Conservation (phyloP, 2,888 invertebrate genomes). For the Campopleginae sp. region DNA sequence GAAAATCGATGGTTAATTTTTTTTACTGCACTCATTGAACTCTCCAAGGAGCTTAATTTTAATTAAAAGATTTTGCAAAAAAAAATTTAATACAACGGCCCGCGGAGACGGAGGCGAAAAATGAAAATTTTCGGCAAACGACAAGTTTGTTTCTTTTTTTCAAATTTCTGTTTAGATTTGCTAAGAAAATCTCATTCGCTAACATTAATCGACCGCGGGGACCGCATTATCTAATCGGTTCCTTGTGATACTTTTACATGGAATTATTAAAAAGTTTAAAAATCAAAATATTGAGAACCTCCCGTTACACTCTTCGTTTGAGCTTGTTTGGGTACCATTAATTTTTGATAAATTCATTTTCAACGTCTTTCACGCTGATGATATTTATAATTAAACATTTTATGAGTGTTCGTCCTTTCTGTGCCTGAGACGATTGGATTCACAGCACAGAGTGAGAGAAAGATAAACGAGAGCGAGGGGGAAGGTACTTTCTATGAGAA, state of each 20-base stretch:
- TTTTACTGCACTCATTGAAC: too few species aligned
- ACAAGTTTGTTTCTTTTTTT: too few species aligned
- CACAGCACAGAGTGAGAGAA: conserved; percentile 50
- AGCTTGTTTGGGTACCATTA: conserved; percentile 68
- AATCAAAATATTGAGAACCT: conserved; percentile 17
- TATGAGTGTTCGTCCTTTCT: conserved; percentile 70
- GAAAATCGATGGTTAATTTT: too few species aligned
- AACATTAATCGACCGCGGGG: background rate
- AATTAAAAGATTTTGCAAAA: too few species aligned
- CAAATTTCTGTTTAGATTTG: background rate
- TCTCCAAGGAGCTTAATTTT: too few species aligned
- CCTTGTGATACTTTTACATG: background rate
- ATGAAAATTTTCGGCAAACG: too few species aligned
- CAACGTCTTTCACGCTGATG: conserved; percentile 38
- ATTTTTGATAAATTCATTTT: conserved; percentile 78
- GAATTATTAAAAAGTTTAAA: conserved; percentile 35
- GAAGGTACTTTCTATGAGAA: conserved; percentile 53
- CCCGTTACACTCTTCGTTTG: background rate
- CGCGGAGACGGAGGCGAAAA: too few species aligned
- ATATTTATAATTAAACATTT: conserved; percentile 78
- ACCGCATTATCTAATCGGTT: background rate
- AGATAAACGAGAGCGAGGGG: conserved; percentile 66
- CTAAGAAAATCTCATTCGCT: background rate
- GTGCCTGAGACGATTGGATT: conserved; percentile 9
- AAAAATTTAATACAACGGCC: too few species aligned